A percentile compares a stretch with the other conserved stretches of the same genome.
phyloP scores from a whole-genome alignment of 2,797 vertebrate genomes.

The Pseudochirops cupreus region DNA sequence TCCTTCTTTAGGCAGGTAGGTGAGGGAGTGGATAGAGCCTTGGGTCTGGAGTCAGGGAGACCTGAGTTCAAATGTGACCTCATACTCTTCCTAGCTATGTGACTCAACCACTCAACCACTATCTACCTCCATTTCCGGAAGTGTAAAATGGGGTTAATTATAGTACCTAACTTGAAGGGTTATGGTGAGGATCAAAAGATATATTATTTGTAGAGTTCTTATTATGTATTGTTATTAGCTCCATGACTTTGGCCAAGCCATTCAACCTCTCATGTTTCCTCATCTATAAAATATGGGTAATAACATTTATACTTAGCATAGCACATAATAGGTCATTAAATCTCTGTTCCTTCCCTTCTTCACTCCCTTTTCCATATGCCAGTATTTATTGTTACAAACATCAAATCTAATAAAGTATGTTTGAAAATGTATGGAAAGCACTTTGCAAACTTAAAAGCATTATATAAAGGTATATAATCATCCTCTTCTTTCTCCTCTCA shows the following conservation, averaged over 20 bases:
- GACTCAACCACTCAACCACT: background rate
- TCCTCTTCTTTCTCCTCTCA: background rate
- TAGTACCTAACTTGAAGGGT: background rate
- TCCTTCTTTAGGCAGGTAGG: background rate
- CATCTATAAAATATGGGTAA: no score
- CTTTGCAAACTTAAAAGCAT: background rate
- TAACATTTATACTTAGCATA: no score
- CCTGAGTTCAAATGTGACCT: background rate
- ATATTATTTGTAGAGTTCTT: background rate
- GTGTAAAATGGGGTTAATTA: background rate
- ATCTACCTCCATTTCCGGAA: background rate
- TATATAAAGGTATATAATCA: background rate
- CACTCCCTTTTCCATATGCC: background rate
- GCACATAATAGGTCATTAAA: background rate
- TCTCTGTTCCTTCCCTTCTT: background rate
- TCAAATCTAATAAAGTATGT: background rate
- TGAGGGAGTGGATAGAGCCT: background rate
- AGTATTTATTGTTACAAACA: background rate
- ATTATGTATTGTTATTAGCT: no score
- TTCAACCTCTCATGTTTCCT: no score
- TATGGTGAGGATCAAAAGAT: background rate
- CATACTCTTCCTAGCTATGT: background rate
- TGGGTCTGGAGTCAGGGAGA: background rate
- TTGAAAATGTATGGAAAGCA: background rate
- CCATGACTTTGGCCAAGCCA: no score